phyloP scores from a whole-genome alignment of 2,888 invertebrate genomes.

The Podabrus alpinus region DNA sequence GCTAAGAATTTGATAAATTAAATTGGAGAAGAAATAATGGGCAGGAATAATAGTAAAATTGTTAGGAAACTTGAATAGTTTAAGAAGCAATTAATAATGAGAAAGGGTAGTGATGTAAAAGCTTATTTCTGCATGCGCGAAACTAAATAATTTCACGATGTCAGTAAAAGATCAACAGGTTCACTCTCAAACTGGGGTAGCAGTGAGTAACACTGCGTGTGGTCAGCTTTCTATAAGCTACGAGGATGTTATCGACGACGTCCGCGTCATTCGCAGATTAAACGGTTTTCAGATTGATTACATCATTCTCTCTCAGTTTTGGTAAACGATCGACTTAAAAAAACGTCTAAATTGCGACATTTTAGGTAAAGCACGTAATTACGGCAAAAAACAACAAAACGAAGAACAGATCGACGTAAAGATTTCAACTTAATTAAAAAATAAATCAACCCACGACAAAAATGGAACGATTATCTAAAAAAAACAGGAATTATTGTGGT shows the following conservation, averaged over 20 bases:
- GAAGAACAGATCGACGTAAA: not conserved
- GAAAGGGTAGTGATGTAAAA: not conserved
- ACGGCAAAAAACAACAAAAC: not conserved
- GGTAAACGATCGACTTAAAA: not conserved
- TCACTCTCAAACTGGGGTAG: conserved; percentile 24
- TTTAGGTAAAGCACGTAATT: not conserved
- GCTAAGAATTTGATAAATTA: not conserved
- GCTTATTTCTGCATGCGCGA: conserved; percentile 15
- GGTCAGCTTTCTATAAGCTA: conserved; percentile 29
- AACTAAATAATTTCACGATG: conserved; percentile 16
- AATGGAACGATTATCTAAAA: not conserved
- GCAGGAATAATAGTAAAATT: not conserved
- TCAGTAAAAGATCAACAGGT: conserved; percentile 38
- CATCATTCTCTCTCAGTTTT: conserved; percentile 24
- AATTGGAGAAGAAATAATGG: not conserved
- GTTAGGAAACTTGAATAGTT: not conserved
- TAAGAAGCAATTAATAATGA: not conserved
- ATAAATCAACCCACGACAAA: not conserved
- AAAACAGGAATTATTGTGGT: not conserved
- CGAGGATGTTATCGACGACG: conserved; percentile 36
- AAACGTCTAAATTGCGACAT: not conserved
- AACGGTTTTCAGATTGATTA: conserved; percentile 37
- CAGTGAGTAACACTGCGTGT: conserved; percentile 27
- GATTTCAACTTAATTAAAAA: not conserved
- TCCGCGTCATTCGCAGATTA: conserved; percentile 36